A percentile compares a stretch with the other conserved stretches of the same genome.
These are phyloP conservation scores for Ictidomys tridecemlineatus DNA, from an alignment of 2,113 vertebrate genomes.

Conservation along the genomic window DNA sequence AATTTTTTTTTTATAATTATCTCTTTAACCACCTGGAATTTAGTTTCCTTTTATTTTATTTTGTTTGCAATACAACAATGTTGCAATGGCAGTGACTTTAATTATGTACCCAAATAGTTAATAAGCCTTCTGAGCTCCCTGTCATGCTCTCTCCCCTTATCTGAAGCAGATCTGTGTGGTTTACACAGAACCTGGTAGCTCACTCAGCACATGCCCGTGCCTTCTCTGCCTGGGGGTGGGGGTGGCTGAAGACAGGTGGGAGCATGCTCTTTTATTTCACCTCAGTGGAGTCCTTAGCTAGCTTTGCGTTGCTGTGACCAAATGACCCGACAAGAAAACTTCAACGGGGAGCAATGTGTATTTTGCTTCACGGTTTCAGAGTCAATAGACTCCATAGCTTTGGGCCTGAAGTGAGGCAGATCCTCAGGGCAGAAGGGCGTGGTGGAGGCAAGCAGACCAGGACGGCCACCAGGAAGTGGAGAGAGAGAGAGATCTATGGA, in stretches of 20 bases:
- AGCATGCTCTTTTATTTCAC: neutral
- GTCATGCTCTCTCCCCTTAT: neutral
- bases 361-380: no score
- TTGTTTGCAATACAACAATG: neutral
- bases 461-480: no score
- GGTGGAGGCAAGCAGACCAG: no score
- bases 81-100: neutral
- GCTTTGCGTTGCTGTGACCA: no score
- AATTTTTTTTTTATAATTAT: slow-evolving; percentile 6
- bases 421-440: no score
- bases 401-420: no score
- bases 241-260: neutral
- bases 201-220: neutral
- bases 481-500: no score
- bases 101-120: neutral
- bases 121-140: neutral
- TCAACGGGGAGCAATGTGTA: no score
- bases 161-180: neutral
- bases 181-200: neutral
- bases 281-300: neutral
- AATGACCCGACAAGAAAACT: no score
- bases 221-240: neutral
- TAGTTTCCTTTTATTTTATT: neutral
- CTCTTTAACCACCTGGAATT: slow-evolving; percentile 5
- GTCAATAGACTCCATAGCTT: no score